phyloP scores from a whole-genome alignment of 2,888 invertebrate genomes.

The Desoria tigrina region DNA sequence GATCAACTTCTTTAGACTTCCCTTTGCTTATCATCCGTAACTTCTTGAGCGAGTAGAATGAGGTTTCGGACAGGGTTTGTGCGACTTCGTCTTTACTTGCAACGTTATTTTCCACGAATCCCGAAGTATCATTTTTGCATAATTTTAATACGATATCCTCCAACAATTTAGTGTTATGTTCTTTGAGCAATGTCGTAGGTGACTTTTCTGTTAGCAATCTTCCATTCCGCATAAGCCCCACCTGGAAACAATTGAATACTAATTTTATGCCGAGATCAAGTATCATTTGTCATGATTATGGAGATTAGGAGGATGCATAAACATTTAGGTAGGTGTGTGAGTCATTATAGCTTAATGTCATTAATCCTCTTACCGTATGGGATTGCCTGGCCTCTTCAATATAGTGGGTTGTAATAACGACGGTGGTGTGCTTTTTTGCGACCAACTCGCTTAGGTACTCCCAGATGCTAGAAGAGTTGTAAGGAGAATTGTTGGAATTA shows the following conservation, averaged over 20 bases:
- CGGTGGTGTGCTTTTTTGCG: conserved; percentile 84
- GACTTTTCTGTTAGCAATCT: conserved; percentile 85
- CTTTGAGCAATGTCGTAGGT: conserved; percentile 73
- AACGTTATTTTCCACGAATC: conserved; percentile 1
- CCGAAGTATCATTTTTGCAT: conserved; percentile 54
- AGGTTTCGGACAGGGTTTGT: conserved; percentile 33
- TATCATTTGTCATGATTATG: not conserved
- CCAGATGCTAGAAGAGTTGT: conserved; percentile 78
- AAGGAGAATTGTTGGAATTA: no score
- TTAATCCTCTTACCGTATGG: conserved; percentile 14
- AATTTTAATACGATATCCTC: conserved; percentile 91
- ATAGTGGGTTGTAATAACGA: conserved; percentile 74
- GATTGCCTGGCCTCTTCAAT: conserved; percentile 35
- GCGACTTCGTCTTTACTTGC: conserved; percentile 19
- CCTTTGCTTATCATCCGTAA: conserved; percentile 16
- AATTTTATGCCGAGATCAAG: not conserved
- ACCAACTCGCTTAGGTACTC: conserved; percentile 87
- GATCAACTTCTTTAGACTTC: conserved; percentile 14
- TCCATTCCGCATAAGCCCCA: conserved; percentile 91
- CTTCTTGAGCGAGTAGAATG: conserved; percentile 28
- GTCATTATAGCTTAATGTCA: not conserved
- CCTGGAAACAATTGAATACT: conserved; percentile 62
- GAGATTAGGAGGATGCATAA: no score
- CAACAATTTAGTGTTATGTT: conserved; percentile 77
- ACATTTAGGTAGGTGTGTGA: no score